These are phyloP conservation scores for Dreissena polymorpha DNA, from an alignment of 1,140 invertebrate species.

Conservation along the genomic window DNA sequence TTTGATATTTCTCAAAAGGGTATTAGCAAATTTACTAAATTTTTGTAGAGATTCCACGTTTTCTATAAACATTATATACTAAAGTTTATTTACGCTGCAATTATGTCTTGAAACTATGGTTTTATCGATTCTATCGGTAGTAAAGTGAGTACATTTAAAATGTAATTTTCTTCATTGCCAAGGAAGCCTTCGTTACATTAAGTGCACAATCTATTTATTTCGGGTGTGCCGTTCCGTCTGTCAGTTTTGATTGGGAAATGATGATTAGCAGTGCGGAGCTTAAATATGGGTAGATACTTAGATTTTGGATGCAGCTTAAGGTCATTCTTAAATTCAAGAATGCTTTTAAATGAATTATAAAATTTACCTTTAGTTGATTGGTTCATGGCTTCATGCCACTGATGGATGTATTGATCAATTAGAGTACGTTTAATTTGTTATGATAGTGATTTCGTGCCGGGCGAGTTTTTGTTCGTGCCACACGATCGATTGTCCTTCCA, in stretches of 20 bases:
- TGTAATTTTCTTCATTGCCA: background rate
- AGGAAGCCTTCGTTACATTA: background rate
- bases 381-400: background rate
- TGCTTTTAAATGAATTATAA: conserved; percentile 15
- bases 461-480: no score
- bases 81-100: no score
- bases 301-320: background rate
- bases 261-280: background rate
- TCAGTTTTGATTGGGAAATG: background rate
- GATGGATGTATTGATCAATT: background rate
- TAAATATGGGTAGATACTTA: background rate
- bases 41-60: no score
- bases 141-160: background rate
- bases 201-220: background rate
- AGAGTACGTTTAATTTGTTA: background rate
- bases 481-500: no score
- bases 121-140: no score
- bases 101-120: no score
- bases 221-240: conserved; percentile 3
- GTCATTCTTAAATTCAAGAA: background rate
- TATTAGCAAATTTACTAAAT: no score
- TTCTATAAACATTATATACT: no score
- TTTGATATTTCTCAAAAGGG: no score
- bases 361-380: conserved; percentile 12
- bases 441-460: background rate